Base-by-base conservation (phyloP, 2,888 invertebrate species). In the Epistrophe eligans region DNA sequence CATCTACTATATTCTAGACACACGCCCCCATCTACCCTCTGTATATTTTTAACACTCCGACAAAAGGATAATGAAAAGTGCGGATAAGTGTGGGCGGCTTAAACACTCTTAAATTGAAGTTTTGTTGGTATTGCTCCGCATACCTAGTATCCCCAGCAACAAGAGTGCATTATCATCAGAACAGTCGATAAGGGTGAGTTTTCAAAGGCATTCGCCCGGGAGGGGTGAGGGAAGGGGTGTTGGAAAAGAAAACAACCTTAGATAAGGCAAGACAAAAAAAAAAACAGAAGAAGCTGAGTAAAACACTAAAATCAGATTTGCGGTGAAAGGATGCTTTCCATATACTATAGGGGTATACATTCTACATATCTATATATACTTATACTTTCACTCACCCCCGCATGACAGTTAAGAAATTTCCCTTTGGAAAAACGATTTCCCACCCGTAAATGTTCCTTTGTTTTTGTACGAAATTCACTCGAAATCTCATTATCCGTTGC, bases 401-500 rank as follows among this genome's bases (percentile, higher is more conserved):
- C 55, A 35, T 81, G 77, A 57, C 67, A 60, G 60, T 77, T 32
- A 62, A 73, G 81, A 62, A 81, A 81, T 77, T 84, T 84, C 77
- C 77, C 81, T 81, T 73, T 81, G 77, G 62, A 77, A 85, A 85
- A 85, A 77, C 57, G 73, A 81, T 77, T 85, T 85, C 73, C 85
- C 85, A 85, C 82, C 85, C 72, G 73, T 77, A 82, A 77, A 77
- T 74, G 82, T 77, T 79, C 70, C 50, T 77, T 85, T 85, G 81
- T 82, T 85, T 82, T 82, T 85, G 57, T 82, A 77, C 70, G 73
- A 85, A 84, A 81, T 84, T 81, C 81, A 81, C 84, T 84, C 81
- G 77, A 84, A 85, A 85, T 85, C 82, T 85, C 85, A 85, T 85
- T 85, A 85, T 82, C 85, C 85, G 64, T 85, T 85, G 85, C 85